Evolutionary conservation across 1,140 invertebrate species (phyloP).

Genomic region (Onthophagus taurus): DNA sequence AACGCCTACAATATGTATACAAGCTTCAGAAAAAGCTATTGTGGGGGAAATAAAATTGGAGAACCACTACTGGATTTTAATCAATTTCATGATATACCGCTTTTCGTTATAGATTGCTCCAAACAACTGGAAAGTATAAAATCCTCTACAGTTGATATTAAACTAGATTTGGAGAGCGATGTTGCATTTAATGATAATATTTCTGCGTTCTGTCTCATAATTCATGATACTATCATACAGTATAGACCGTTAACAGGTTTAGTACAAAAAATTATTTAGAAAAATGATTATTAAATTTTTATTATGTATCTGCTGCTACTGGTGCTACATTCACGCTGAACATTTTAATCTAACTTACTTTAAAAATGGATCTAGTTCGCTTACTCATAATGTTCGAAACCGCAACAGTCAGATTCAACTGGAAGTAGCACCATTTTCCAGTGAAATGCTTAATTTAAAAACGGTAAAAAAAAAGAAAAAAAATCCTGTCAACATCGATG

Average conservation of each 20-base stretch:
- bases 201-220: constrained; percentile 29
- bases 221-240: constrained; percentile 28
- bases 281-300: too few relatives aligned
- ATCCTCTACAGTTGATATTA: constrained; percentile 25
- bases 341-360: too few relatives aligned
- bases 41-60: constrained; percentile 7
- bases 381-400: too few relatives aligned
- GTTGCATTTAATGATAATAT: constrained; percentile 23
- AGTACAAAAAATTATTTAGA: constrained; percentile 11
- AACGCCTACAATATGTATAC: constrained; percentile 28
- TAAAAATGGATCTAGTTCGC: too few relatives aligned
- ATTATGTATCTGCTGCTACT: too few relatives aligned
- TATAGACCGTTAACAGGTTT: constrained; percentile 26
- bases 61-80: constrained; percentile 11
- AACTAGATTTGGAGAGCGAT: constrained; percentile 28
- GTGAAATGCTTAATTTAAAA: too few relatives aligned
- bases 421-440: too few relatives aligned
- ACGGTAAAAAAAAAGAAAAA: too few relatives aligned
- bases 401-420: too few relatives aligned
- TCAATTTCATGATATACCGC: constrained; percentile 20
- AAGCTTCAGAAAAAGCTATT: constrained; percentile 27
- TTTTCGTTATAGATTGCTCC: constrained; percentile 31
- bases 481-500: too few relatives aligned
- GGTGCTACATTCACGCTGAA: too few relatives aligned
- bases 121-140: constrained; percentile 30